These are phyloP conservation scores for Panthera uncia DNA, from an alignment of 2,113 vertebrate genomes.

Conservation along the genomic window DNA sequence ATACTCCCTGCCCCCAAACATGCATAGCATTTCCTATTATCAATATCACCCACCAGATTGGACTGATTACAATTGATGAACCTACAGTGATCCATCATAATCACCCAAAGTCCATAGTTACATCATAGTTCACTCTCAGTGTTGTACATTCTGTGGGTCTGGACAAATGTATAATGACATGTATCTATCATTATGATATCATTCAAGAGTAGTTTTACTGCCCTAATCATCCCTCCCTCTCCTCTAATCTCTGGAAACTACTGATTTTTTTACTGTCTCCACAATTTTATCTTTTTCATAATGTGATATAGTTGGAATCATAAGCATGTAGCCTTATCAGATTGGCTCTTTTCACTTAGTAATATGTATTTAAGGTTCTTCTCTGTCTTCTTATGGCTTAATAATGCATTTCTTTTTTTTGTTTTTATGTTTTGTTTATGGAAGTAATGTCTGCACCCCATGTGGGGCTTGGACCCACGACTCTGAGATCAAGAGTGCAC, in stretches of 20 bases:
- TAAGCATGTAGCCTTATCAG: background rate
- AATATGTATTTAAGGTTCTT: background rate
- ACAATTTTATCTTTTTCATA: background rate
- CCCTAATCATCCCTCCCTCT: background rate
- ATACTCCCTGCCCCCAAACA: background rate
- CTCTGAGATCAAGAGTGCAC: no score
- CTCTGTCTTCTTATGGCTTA: background rate
- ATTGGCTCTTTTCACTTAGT: background rate
- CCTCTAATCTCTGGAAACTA: background rate
- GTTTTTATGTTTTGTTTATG: no score
- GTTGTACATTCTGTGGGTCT: background rate
- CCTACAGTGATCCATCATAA: background rate
- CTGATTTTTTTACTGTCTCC: background rate
- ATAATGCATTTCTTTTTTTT: background rate
- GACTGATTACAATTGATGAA: background rate
- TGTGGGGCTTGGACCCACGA: no score
- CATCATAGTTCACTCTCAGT: background rate
- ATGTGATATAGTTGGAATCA: background rate
- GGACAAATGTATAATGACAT: background rate
- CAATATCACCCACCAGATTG: background rate
- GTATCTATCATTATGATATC: background rate
- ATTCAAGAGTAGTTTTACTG: background rate
- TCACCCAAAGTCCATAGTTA: background rate
- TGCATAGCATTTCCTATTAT: background rate
- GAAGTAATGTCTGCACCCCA: no score